Base-by-base conservation (phyloP, 2,797 vertebrate species). In the Astyanax mexicanus region DNA sequence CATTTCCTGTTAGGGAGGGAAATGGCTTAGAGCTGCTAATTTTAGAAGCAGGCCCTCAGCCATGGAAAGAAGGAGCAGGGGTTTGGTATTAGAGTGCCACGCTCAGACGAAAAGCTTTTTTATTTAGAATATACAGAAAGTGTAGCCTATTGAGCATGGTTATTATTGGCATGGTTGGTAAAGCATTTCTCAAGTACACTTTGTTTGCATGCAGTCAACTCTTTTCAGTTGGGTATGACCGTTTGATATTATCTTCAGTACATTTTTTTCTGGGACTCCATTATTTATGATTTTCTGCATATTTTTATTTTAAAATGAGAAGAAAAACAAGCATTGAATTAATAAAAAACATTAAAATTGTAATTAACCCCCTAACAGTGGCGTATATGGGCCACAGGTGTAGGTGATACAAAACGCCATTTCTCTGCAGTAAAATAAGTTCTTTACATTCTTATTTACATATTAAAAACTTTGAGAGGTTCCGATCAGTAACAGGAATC, bases 1-100 rank as follows among this genome's bases (percentile, higher is more conserved):
- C 77, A 88, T 90, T 92, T 93, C 89, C 90, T 92, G 87, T 84
- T 69, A 66, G 55, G 83, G 82, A 86, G 83, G 81, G 88, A 89
- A 90, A 86, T 83, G 84, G 87, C 82, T 79, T 67, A 82, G 69
- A 64, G 44, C 40, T 45, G 88, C 89, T 92, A 91, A 92, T 88
- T 93, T 92, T 92, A 92, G 91, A 89, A 69, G 0, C 72, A 78
- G 78, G 77, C 74, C 80, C 78, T 75, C 69, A 78, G 75, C 71
- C 87, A 78, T 82, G 42, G 80, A 74, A 75, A 74, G 58, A 64
- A 75, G 67, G 35, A 75, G 68, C 35, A 61, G 21, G 47, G 32
- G 40, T 44, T 76, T 25, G 62, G 57, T 62, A 69, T n/a, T 55
- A 21, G 58, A 47, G 25, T 47, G 13, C 13, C 19, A 25, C 42